These are phyloP conservation scores for Acanthosepion pharaonis DNA, from an alignment of 2,888 invertebrate genomes.

Conservation along the genomic window DNA sequence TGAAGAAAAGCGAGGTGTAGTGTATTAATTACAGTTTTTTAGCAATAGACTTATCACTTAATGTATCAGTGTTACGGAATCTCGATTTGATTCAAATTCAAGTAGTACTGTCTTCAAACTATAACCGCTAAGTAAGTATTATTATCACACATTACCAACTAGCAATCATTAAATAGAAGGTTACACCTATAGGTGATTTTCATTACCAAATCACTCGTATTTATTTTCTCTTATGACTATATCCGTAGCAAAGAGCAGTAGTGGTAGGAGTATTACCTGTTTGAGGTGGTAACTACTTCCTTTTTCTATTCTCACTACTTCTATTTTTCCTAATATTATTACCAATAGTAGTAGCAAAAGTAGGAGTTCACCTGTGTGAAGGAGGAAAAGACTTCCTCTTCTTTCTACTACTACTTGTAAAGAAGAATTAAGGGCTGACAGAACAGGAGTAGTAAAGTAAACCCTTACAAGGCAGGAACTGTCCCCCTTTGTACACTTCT, in stretches of 20 bases:
- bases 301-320: neutral
- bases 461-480: neutral
- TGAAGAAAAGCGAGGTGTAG: too few relatives aligned
- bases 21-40: too few relatives aligned
- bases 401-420: constrained; percentile 4
- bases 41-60: too few relatives aligned
- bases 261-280: constrained; percentile 36
- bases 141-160: too few relatives aligned
- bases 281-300: neutral
- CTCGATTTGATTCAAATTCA: too few relatives aligned
- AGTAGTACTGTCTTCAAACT: too few relatives aligned
- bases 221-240: neutral
- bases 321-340: neutral
- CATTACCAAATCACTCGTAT: neutral
- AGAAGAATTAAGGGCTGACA: constrained; percentile 16
- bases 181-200: too few relatives aligned
- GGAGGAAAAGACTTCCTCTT: constrained; percentile 23
- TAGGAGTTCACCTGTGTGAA: constrained; percentile 33
- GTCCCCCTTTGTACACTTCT: neutral
- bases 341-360: constrained; percentile 21
- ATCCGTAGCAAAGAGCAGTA: neutral
- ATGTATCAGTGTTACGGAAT: too few relatives aligned
- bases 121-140: too few relatives aligned
- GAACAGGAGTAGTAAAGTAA: neutral
- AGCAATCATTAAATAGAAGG: too few relatives aligned